A percentile compares a stretch with the other conserved stretches of the same genome.
Evolutionary conservation across 1,140 invertebrate species (phyloP).

Genomic region (Rhyzopertha dominica): DNA sequence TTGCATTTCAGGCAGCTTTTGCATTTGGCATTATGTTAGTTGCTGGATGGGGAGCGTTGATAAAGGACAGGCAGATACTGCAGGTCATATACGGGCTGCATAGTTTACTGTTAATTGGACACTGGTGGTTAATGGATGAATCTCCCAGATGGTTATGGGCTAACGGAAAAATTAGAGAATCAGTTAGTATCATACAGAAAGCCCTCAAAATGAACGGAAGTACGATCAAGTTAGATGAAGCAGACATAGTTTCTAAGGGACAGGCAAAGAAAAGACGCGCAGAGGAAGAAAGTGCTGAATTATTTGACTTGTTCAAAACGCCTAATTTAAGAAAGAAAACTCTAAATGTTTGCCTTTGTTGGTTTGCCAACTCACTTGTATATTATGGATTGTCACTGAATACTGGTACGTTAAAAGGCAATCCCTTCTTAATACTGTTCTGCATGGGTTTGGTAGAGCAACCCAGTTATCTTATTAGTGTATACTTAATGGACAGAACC

Average conservation of each 20-base stretch:
- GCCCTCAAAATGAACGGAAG: constrained; percentile 66
- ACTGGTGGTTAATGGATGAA: constrained; percentile 84
- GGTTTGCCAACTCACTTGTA: constrained; percentile 83
- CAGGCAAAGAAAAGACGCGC: constrained; percentile 25
- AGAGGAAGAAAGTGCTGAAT: constrained; percentile 49
- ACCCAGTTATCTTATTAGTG: constrained; percentile 69
- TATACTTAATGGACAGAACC: constrained; percentile 65
- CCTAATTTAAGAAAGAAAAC: constrained; percentile 74
- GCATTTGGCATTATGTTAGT: constrained; percentile 78
- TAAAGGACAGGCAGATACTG: constrained; percentile 67
- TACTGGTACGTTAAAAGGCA: constrained; percentile 71
- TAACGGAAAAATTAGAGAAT: constrained; percentile 65
- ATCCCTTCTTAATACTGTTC: constrained; percentile 78
- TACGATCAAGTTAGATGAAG: constrained; percentile 55
- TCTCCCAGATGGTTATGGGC: constrained; percentile 81
- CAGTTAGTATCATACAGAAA: constrained; percentile 66
- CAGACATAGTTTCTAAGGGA: constrained; percentile 54
- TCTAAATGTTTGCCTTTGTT: constrained; percentile 75
- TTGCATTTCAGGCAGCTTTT: constrained; percentile 75
- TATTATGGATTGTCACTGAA: constrained; percentile 84
- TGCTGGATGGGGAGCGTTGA: constrained; percentile 72
- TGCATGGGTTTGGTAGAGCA: constrained; percentile 76
- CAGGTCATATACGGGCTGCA: constrained; percentile 77
- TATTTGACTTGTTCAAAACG: constrained; percentile 70
- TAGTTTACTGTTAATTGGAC: constrained; percentile 63